These are phyloP conservation scores for Ectemnius cavifrons DNA, from an alignment of 2,888 invertebrate genomes.

Conservation along the genomic window DNA sequence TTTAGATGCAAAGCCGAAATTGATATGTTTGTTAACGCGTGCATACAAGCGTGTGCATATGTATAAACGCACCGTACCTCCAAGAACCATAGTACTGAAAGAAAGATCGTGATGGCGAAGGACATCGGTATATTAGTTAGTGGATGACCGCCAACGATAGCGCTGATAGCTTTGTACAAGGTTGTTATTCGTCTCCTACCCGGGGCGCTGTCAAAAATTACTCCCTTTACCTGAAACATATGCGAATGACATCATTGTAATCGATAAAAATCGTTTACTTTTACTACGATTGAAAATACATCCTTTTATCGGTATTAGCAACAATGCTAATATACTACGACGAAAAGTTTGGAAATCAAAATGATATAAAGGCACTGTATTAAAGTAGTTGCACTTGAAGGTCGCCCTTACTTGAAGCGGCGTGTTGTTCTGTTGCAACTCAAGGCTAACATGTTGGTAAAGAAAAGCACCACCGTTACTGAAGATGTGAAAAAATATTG, in stretches of 20 bases:
- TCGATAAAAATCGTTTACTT: not conserved
- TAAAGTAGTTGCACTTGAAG: no score
- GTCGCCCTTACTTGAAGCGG: conserved; percentile 78
- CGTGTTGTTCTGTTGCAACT: conserved; percentile 80
- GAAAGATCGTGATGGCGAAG: conserved; percentile 80
- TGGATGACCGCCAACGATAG: conserved; percentile 81
- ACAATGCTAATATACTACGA: no score
- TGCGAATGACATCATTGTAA: not conserved
- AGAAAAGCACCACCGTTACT: conserved; percentile 88
- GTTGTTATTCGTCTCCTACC: conserved; percentile 82
- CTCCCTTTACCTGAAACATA: conserved; percentile 80
- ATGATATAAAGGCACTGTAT: no score
- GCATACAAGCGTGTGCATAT: no score
- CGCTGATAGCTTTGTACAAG: conserved; percentile 82
- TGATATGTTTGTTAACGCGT: not conserved
- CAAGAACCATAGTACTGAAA: conserved; percentile 82
- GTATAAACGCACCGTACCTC: conserved; percentile 78
- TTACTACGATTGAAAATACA: not conserved
- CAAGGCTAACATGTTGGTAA: conserved; percentile 84
- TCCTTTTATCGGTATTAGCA: no score
- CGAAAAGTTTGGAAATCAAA: no score
- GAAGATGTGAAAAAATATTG: conserved; percentile 86
- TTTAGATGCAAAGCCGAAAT: not conserved
- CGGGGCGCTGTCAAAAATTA: conserved; percentile 87
- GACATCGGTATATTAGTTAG: conserved; percentile 81